These are phyloP conservation scores for Octodon degus DNA, from an alignment of 2,113 vertebrate species.

Conservation along the genomic window DNA sequence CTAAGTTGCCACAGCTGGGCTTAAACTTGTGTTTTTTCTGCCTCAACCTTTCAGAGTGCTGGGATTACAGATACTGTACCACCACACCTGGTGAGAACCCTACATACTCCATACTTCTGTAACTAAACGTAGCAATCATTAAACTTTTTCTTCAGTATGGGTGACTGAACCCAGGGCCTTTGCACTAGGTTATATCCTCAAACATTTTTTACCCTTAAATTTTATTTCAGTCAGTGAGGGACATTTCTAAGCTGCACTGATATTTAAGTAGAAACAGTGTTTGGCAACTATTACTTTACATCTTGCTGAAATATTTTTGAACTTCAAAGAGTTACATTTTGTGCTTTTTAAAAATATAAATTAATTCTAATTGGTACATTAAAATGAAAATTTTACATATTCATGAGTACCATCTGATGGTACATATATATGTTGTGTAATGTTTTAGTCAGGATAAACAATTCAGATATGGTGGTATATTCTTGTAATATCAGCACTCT, in stretches of 20 bases:
- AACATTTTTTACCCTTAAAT: not conserved
- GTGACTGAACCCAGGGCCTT: not conserved
- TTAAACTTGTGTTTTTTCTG: not conserved
- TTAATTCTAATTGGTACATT: not conserved
- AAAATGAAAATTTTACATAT: not conserved
- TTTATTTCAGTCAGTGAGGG: conserved; percentile 53
- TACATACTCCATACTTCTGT: conserved; percentile 15
- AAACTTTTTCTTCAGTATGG: not conserved
- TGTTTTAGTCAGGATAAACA: not conserved
- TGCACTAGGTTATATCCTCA: not conserved
- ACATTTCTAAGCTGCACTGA: not conserved
- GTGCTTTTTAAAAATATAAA: not conserved
- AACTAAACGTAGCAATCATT: not conserved
- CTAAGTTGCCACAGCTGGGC: not conserved
- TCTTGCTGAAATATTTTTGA: conserved; percentile 30
- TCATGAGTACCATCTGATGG: not conserved
- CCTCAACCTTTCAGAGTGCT: not conserved
- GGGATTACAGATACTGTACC: not conserved
- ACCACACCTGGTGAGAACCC: not conserved
- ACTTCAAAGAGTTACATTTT: conserved; percentile 14
- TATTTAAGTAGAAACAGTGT: conserved; percentile 48
- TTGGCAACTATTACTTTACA: conserved; percentile 30
- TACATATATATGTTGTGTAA: not conserved
- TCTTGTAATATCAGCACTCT: not conserved
- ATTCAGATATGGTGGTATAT: not conserved